Conservation (phyloP, 2,797 vertebrate species). For the Antennarius maculatus region DNA sequence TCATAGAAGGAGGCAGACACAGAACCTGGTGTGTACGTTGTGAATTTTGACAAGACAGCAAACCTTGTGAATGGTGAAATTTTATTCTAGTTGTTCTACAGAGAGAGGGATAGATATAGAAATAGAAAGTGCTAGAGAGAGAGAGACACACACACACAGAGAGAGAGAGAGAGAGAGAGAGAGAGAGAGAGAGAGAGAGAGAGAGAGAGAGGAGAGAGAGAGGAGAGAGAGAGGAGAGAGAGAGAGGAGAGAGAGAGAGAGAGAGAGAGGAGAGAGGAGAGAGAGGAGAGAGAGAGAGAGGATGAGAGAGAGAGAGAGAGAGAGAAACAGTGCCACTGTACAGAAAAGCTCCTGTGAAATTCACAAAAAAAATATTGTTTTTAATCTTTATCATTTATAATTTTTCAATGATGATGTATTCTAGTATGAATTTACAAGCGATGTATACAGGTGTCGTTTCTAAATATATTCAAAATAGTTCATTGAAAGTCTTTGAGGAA, state of each 20-base stretch:
- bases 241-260: slow-evolving; percentile 68
- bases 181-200: slow-evolving; percentile 45
- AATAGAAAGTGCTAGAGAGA: slow-evolving; percentile 45
- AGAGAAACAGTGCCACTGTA: slow-evolving; percentile 82
- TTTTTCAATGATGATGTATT: slow-evolving; percentile 81
- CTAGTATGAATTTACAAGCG: slow-evolving; percentile 86
- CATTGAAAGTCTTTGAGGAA: slow-evolving; percentile 84
- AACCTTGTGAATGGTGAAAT: slow-evolving; percentile 82
- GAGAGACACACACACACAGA: slow-evolving; percentile 48
- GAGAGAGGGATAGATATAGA: slow-evolving; percentile 53
- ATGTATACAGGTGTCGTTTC: slow-evolving; percentile 85
- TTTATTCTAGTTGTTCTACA: slow-evolving; percentile 83
- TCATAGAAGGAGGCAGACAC: slow-evolving; percentile 19
- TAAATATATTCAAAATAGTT: slow-evolving; percentile 88
- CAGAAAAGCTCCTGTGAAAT: slow-evolving; percentile 84
- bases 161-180: slow-evolving; percentile 63
- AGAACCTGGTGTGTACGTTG: slow-evolving; percentile 28
- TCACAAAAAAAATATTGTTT: slow-evolving; percentile 86
- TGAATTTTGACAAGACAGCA: slow-evolving; percentile 75
- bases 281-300: slow-evolving; percentile 33
- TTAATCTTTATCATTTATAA: slow-evolving; percentile 83
- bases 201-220: slow-evolving; percentile 60
- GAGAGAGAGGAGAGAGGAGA: too few species aligned
- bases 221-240: slow-evolving; percentile 75
- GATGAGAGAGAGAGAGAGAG: slow-evolving; percentile 58